Evolutionary conservation across 2,888 invertebrate species (phyloP), one percentile per base, ranked within the genome.

Genomic region (Tetragonisca angustula): DNA sequence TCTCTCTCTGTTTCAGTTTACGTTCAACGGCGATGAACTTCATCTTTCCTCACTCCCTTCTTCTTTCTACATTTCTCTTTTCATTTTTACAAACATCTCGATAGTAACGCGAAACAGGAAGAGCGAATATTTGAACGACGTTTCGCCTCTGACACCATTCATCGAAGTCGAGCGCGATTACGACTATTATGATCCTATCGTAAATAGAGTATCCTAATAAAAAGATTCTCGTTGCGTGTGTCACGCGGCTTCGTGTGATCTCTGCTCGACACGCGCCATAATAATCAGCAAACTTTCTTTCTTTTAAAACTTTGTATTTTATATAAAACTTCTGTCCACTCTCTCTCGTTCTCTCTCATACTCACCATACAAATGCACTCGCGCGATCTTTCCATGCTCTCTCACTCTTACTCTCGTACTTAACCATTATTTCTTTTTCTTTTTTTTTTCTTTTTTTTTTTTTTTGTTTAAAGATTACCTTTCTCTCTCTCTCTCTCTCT

Each of bases 141-240:
- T 86, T 87, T 88, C 78, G 84, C 70, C 85, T 32, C 80, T 72
- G 85, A 87, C 86, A 86, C 80, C 78, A 87, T 81, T 85, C 83
- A 79, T 86, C 87, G 90, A 90, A 90, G 85, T 89, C 90, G 87
- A 87, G 90, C 87, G 80, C 73, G 91, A 91, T 91, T 90, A 90
- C 87, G 89, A 86, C 65, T 54, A 74, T 74, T 90, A 83, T 61
- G 73, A 78, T 85, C 69, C 79, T 88, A 87, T 82, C 71, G 77
- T 86, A 82, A 84, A 69, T 72, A 72, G 71, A 75, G 75, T 74
- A 36, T 67, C 76, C 79, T 84, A 85, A 88, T 88, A 90, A 76
- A 84, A 86, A 72, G 83, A 86, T 81, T 82, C 72, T 77, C 73
- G 56, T 50, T 67, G 79, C 79, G 72, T 81, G 70, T 71, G 68